phyloP scores from a whole-genome alignment of 2,888 invertebrate genomes.

The Megalurothrips usitatus region DNA sequence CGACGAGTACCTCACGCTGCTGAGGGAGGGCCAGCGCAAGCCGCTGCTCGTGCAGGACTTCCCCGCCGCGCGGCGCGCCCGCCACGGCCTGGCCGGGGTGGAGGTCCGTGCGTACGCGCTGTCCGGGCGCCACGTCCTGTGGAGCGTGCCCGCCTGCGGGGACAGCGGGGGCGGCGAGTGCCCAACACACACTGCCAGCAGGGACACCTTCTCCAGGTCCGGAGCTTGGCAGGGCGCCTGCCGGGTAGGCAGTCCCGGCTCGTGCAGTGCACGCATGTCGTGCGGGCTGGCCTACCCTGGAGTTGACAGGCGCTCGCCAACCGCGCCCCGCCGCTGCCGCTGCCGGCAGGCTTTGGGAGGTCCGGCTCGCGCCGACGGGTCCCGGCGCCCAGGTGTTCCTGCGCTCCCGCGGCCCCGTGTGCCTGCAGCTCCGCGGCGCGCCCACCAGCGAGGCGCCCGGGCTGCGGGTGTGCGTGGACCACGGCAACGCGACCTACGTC shows the following conservation, averaged over 20 bases:
- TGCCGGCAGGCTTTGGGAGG: neutral
- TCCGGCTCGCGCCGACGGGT: neutral
- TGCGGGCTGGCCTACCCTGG: too few species aligned
- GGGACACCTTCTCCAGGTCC: neutral
- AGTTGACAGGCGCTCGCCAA: too few species aligned
- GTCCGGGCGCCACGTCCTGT: slow-evolving; percentile 4
- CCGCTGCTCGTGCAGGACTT: slow-evolving; percentile 11
- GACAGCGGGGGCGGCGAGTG: too few species aligned
- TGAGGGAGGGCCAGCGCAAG: neutral
- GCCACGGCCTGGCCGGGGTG: neutral
- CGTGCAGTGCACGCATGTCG: too few species aligned
- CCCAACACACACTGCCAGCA: neutral
- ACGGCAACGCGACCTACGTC: slow-evolving; percentile 9
- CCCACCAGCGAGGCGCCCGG: neutral
- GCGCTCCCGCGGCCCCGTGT: neutral
- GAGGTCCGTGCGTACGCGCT: neutral
- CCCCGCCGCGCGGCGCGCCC: neutral
- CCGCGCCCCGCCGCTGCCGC: too few species aligned
- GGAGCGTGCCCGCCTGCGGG: neutral
- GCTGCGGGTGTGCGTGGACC: slow-evolving; percentile 1
- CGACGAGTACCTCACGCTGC: slow-evolving; percentile 12
- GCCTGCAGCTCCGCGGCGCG: slow-evolving; percentile 7
- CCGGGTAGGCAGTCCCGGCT: too few species aligned
- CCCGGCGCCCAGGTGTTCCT: neutral
- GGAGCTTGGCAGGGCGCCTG: too few species aligned